phyloP scores from a whole-genome alignment of 1,140 invertebrate species.

The Gonatopus flavifemur region DNA sequence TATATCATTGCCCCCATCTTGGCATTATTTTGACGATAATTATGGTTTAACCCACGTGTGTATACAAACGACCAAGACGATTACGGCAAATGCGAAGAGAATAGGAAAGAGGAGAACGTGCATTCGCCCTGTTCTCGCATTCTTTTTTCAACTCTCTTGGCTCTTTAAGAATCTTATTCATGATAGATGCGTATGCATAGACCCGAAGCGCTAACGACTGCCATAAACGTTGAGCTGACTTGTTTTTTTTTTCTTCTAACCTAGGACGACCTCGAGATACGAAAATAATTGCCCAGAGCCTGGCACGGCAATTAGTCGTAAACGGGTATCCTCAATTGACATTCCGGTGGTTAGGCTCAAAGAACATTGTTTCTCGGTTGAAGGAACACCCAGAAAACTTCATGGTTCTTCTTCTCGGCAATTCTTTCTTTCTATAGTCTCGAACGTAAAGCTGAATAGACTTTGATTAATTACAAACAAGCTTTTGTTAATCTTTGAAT shows the following conservation, averaged over 20 bases:
- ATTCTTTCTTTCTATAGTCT: too few species aligned
- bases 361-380: not conserved
- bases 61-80: not conserved
- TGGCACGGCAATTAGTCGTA: slow-evolving; percentile 16
- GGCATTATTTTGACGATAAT: too few species aligned
- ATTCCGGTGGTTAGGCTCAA: slow-evolving; percentile 3
- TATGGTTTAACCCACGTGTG: not conserved
- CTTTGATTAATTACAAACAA: too few species aligned
- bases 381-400: too few species aligned
- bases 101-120: not conserved
- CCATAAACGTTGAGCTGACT: slow-evolving; percentile 16
- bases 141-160: not conserved
- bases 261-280: slow-evolving; percentile 21
- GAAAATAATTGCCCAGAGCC: slow-evolving; percentile 20
- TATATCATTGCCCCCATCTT: too few species aligned
- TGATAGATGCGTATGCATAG: not conserved
- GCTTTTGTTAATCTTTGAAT: too few species aligned
- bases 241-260: too few species aligned
- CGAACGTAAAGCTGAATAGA: too few species aligned
- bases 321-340: slow-evolving; percentile 17
- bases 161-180: not conserved
- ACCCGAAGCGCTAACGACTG: slow-evolving; percentile 26
- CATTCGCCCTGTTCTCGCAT: not conserved
- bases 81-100: not conserved
- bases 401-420: too few species aligned